Evolutionary conservation across 1,140 invertebrate genomes (phyloP), one percentile per base, ranked within the genome.

Genomic region (Papilio polytes): DNA sequence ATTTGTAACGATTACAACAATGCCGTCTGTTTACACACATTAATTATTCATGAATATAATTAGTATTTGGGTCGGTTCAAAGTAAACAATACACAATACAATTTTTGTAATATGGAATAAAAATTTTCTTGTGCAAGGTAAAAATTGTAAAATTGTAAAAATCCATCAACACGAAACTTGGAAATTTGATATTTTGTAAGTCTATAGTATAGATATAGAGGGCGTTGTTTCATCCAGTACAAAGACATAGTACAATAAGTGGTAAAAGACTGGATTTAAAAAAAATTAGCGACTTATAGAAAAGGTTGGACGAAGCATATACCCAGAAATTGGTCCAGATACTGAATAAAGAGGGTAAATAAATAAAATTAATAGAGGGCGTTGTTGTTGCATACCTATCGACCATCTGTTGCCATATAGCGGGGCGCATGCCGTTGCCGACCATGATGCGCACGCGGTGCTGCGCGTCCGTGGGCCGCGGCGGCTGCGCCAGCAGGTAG

Each of bases 401-500:
- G 0, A 98, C 97, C 91, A 99, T 99, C 88, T 98, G 97, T 56
- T 96, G 95, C 99, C 99, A 99, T 86, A 99, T 99, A 94, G 99
- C 96, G 26, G 98, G 98, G 48, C 99, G 96, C 81, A 99, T 96
- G 7, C 99, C 99, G 95, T 99, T 99, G 22, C 99, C 99, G 93
- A 98, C 99, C 91, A 99, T 98, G 74, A 99, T 91, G 82, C 98
- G 96, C n/a, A 99, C 95, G 76, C 97, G 97, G 90, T 99, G 99
- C 82, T 97, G 96, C 13, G 95, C 96, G 90, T 99, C 99, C 74
- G 97, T 96, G 1, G 97, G 95, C 79, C 96, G 96, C 26, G 96
- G 90, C 46, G 98, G 97, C 82, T 98, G 98, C 51, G 98, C 97
- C 83, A 99, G 95, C 73, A 99, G 96, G 94, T 99, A 99, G 9